Evolutionary conservation across 2,113 vertebrate genomes (phyloP).

Genomic region (Pelecanoides urinatrix): DNA sequence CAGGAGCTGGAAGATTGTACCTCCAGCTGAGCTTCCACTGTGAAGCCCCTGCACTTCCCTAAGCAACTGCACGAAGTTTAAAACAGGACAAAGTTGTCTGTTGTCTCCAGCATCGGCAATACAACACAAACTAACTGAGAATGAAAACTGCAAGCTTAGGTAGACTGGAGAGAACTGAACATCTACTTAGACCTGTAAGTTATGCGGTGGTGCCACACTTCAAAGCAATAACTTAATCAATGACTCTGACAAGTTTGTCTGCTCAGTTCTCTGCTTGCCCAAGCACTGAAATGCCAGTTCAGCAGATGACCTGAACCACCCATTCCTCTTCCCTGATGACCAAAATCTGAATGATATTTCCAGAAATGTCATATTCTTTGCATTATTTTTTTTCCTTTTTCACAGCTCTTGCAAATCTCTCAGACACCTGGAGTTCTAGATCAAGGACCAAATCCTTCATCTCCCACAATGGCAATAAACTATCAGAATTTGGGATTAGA

Average conservation of each 20-base stretch:
- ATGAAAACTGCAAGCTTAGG: neutral
- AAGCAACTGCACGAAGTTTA: neutral
- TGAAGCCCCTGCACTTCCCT: neutral
- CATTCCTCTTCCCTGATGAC: conserved; percentile 9
- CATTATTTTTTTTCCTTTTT: conserved; percentile 10
- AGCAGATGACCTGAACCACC: conserved; percentile 32
- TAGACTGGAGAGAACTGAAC: neutral
- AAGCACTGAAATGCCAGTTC: conserved; percentile 46
- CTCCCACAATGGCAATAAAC: conserved; percentile 48
- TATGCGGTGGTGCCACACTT: neutral
- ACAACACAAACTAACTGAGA: neutral
- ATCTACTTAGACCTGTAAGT: neutral
- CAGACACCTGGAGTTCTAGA: conserved; percentile 12
- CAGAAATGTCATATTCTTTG: conserved; percentile 43
- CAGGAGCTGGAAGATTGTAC: neutral
- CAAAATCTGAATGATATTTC: conserved; percentile 60
- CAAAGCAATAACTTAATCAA: conserved; percentile 36
- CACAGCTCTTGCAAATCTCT: conserved; percentile 34
- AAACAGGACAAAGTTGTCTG: neutral
- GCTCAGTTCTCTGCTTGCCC: neutral
- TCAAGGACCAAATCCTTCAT: conserved; percentile 39
- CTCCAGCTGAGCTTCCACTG: neutral
- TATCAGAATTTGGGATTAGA: conserved; percentile 30
- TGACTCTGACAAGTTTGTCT: neutral
- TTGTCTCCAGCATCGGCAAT: neutral